Conservation (phyloP, 2,888 invertebrate genomes). For the Netelia fuscicornis region DNA sequence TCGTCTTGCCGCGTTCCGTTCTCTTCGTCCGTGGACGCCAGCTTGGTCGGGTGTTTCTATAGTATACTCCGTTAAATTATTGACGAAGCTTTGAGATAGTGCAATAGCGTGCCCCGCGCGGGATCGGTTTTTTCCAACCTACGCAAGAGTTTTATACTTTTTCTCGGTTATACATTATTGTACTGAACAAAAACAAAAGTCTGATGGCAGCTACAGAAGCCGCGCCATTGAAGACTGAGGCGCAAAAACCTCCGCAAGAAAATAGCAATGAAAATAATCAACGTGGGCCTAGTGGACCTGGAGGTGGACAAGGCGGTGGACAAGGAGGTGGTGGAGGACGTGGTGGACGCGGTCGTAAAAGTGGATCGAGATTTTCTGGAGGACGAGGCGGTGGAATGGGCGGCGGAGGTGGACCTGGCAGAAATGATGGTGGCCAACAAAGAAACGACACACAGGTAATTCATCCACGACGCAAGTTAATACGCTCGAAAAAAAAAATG, state of each 20-base stretch:
- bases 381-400: constrained; percentile 79
- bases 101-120: constrained; percentile 53
- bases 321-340: constrained; percentile 73
- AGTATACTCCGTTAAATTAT: constrained; percentile 2
- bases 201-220: constrained; percentile 78
- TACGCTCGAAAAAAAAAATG: neutral
- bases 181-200: constrained; percentile 11
- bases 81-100: neutral
- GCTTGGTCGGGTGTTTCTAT: constrained; percentile 64
- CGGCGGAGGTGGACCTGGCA: constrained; percentile 68
- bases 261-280: constrained; percentile 77
- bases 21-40: constrained; percentile 75
- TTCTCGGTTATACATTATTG: constrained; percentile 19
- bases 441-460: constrained; percentile 66
- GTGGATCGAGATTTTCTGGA: constrained; percentile 79
- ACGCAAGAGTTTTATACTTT: neutral
- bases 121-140: constrained; percentile 40
- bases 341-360: constrained; percentile 80
- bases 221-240: constrained; percentile 76
- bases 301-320: constrained; percentile 72
- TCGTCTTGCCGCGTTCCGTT: constrained; percentile 46
- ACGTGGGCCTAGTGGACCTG: constrained; percentile 69
- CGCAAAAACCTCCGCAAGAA: constrained; percentile 74
- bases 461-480: constrained; percentile 4
- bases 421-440: constrained; percentile 75